Base-by-base conservation (phyloP, 1,140 invertebrate species). In the Euschistus heros region DNA sequence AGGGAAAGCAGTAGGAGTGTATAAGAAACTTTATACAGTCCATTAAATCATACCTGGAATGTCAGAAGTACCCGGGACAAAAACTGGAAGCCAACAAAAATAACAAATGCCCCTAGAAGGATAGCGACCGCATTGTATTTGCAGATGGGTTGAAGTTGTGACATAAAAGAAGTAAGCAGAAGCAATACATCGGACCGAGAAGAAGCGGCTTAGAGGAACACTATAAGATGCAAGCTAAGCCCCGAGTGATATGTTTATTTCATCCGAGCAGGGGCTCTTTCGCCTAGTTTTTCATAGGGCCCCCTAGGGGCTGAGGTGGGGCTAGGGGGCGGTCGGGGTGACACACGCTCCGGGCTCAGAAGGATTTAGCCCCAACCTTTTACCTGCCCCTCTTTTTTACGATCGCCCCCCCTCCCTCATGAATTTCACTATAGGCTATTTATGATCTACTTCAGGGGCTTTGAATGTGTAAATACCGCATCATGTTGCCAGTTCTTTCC, bases 171-270 rank as follows among this genome's bases (percentile, higher is more conserved):
- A 7, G 22, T 17, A 13, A 26, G 33, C 8, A 57, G 54, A 57
- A 26, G 24, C 14, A 15, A 50, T 18, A 22, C n/a, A 17, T 22
- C 18, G 24, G 54, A 26, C n/a, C n/a, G 17, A 54, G 52, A 13
- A 20, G 22, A 54, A 24, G 20, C 54, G 54, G 54, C 54, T 57
- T 57, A 57, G 54, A 57, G 24, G 24, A 57, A 57, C 54, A 57
- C 54, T 57, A 57, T 20, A 57, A 57, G 54, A 57, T 57, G 54
- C 24, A 57, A 27, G 54, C 4, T 57, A 57, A 57, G 54, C 54
- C 54, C 24, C 20, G 54, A 57, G 54, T 57, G 54, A 57, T 57
- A 57, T 57, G 54, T 57, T 57, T 57, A 57, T 57, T 57, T 57
- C 54, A 57, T 57, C 54, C 24, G 6, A 20, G 14, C 54, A 2